phyloP scores from a whole-genome alignment of 2,113 vertebrate genomes.

The Apodemus sylvaticus region DNA sequence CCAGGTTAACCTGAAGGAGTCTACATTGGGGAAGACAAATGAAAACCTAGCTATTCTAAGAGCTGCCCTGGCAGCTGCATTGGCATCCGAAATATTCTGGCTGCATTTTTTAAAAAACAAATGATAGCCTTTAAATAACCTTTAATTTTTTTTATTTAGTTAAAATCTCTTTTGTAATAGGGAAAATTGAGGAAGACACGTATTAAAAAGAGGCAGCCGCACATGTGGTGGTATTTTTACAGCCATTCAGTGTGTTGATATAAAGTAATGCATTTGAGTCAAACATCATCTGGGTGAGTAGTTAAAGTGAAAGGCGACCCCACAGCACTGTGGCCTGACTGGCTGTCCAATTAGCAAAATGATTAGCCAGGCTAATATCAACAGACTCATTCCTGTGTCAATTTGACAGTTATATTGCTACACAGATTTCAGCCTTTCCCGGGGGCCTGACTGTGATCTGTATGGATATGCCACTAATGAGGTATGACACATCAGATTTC shows the following conservation, averaged over 20 bases:
- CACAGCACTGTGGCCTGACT: slow-evolving; percentile 78
- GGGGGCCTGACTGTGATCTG: slow-evolving; percentile 22
- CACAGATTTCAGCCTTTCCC: slow-evolving; percentile 77
- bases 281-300: slow-evolving; percentile 88
- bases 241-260: slow-evolving; percentile 89
- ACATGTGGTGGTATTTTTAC: slow-evolving; percentile 90
- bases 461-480: background rate
- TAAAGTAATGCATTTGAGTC: slow-evolving; percentile 91
- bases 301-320: slow-evolving; percentile 88
- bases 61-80: slow-evolving; percentile 47
- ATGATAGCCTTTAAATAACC: slow-evolving; percentile 85
- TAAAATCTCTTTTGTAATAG: slow-evolving; percentile 84
- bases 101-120: slow-evolving; percentile 74
- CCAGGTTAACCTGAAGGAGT: slow-evolving; percentile 11
- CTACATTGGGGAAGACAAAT: slow-evolving; percentile 36
- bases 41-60: slow-evolving; percentile 12
- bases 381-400: slow-evolving; percentile 82
- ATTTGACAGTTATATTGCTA: slow-evolving; percentile 84
- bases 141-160: slow-evolving; percentile 83
- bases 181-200: slow-evolving; percentile 91
- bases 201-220: slow-evolving; percentile 87
- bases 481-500: background rate
- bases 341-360: slow-evolving; percentile 87
- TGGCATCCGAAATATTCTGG: slow-evolving; percentile 72
- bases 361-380: slow-evolving; percentile 90